Conservation (phyloP, 1,140 invertebrate genomes). For the Aphis craccivora region DNA sequence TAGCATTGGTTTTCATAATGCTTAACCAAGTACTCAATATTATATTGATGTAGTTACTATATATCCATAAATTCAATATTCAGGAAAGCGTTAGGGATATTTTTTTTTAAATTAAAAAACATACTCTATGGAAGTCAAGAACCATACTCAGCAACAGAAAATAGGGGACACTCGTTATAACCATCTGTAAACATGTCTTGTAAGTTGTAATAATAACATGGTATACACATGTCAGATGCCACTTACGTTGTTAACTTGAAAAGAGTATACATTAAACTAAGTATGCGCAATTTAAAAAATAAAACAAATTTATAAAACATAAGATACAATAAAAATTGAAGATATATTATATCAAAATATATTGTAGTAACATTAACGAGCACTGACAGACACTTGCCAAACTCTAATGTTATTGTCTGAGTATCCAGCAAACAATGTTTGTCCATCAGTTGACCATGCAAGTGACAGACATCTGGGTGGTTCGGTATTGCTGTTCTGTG, state of each 20-base stretch:
- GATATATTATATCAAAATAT: slow-evolving; percentile 39
- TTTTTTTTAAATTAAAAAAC: neutral
- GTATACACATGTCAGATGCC: fast-evolving
- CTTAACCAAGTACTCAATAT: neutral
- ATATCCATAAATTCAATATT: neutral
- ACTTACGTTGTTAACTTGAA: neutral
- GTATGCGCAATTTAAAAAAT: neutral
- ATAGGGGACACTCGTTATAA: too few relatives aligned
- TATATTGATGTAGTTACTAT: neutral
- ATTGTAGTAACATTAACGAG: slow-evolving; percentile 67
- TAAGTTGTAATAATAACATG: too few relatives aligned
- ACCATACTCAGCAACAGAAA: too few relatives aligned
- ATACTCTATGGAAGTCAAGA: too few relatives aligned
- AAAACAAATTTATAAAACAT: slow-evolving; percentile 11
- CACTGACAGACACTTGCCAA: slow-evolving; percentile 93
- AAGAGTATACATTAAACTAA: neutral
- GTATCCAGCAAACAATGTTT: slow-evolving; percentile 98
- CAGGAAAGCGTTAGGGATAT: neutral
- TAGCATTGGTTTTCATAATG: neutral
- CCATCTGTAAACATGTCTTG: too few relatives aligned
- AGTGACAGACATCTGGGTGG: slow-evolving; percentile 96
- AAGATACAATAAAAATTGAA: slow-evolving; percentile 38
- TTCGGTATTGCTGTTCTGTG: slow-evolving; percentile 79
- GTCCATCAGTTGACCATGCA: slow-evolving; percentile 99
- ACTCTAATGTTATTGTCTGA: slow-evolving; percentile 98